Base-by-base conservation (phyloP, 2,888 invertebrate genomes). In the Megaustenia siamemsis region DNA sequence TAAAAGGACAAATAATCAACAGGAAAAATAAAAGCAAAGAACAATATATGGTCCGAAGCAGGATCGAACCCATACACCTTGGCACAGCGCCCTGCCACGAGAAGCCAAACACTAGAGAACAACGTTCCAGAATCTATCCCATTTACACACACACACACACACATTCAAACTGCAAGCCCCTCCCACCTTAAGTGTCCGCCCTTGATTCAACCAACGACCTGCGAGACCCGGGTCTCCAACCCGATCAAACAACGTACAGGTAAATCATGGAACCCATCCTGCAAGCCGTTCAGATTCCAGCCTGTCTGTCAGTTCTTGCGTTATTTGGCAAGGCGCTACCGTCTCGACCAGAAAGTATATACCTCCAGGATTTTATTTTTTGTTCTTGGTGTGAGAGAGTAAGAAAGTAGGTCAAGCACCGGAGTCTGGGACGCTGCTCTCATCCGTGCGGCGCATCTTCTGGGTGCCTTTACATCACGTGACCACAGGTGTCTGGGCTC, bases 301-400 rank as follows among this genome's bases (percentile, higher is more conserved):
- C 79, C 8, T 49, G 21, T 68, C 24, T 32, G 18, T 53, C 38
- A 1, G 69, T 71, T 77, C 60, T 60, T 60, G 40, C 10, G 77
- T 28, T 60, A 60, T 77, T 77, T 77, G 73, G 73, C 49, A 73
- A 15, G 28, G 32, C 40, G 28, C 15, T 35, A 0, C 5, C 12
- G 49, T 28, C 45, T 49, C 32, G 18, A 12, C 73, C 4, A 15
- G 28, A 49, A 73, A 73, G 73, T 73, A n/a, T n/a, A n/a, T n/a
- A n/a, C n/a, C n/a, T n/a, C 73, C 49, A 49, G 73, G 49, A 73
- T 60, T 60, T 77, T 60, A 40, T 21, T 76, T 76, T 76, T 10
- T 10, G 35, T 24, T 24, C 1, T 10, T 18, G 40, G 24, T n/a
- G 53, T n/a, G n/a, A n/a, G n/a, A n/a, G n/a, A n/a, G n/a, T n/a